Evolutionary conservation across 2,113 vertebrate species (phyloP).

Genomic region (Cheirogaleus medius): DNA sequence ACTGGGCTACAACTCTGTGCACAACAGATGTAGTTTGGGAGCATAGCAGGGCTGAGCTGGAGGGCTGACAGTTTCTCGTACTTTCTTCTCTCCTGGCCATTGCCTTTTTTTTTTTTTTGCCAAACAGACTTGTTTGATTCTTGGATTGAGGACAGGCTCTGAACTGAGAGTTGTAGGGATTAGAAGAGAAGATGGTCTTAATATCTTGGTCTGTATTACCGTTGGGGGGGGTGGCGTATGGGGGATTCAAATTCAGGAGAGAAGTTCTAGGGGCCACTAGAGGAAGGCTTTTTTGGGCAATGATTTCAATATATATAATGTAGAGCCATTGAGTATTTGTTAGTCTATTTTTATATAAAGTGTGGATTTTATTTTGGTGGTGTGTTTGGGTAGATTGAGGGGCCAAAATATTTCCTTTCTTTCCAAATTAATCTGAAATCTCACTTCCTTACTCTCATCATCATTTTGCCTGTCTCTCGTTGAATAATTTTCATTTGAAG

Average conservation of each 20-base stretch:
- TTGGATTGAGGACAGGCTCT: neutral
- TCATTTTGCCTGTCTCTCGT: neutral
- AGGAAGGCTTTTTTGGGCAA: neutral
- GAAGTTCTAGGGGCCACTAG: neutral
- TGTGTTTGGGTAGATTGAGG: neutral
- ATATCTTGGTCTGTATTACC: neutral
- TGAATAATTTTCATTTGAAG: neutral
- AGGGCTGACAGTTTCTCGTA: fast-evolving
- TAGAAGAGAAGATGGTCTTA: neutral
- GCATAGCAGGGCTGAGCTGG: neutral
- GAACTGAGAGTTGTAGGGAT: neutral
- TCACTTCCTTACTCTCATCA: neutral
- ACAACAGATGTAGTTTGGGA: neutral
- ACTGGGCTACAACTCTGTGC: fast-evolving
- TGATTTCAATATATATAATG: neutral
- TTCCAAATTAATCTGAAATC: neutral
- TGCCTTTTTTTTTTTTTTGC: neutral
- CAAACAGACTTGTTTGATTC: neutral
- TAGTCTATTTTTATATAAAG: neutral
- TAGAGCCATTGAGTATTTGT: neutral
- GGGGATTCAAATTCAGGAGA: neutral
- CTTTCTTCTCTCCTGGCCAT: neutral
- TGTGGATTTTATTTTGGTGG: neutral
- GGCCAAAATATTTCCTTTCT: neutral
- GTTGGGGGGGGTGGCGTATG: no score